Evolutionary conservation across 2,113 vertebrate species (phyloP).

Genomic region (Tapirus terrestris): DNA sequence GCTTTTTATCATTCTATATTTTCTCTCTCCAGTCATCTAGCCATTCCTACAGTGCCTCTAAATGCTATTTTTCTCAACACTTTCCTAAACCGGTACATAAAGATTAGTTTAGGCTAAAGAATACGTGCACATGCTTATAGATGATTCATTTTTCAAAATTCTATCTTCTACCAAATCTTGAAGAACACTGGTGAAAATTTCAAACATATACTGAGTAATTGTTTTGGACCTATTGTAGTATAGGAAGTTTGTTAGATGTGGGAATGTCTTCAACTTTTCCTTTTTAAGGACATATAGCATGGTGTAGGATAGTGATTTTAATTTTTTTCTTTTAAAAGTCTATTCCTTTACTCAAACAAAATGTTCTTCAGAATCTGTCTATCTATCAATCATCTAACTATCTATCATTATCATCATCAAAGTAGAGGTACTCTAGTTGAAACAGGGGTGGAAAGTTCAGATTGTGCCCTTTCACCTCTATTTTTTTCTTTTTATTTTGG

Average conservation of each 20-base stretch:
- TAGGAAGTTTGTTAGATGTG: neutral
- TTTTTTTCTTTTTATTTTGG: no score
- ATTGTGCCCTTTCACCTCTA: neutral
- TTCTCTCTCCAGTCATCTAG: neutral
- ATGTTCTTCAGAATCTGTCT: neutral
- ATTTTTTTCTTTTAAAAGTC: neutral
- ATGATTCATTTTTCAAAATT: neutral
- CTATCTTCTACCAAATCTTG: neutral
- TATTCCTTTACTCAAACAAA: neutral
- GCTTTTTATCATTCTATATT: neutral
- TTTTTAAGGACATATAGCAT: neutral
- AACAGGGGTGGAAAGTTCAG: neutral
- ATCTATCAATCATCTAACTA: neutral
- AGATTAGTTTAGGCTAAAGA: neutral
- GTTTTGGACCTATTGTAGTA: neutral
- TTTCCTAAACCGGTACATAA: neutral
- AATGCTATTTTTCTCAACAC: neutral
- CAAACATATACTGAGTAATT: neutral
- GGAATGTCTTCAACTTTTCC: neutral
- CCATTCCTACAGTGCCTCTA: neutral
- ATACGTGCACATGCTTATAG: neutral
- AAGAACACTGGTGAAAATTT: neutral
- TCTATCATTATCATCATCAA: neutral
- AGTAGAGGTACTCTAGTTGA: neutral
- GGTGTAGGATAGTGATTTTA: neutral